phyloP scores from a whole-genome alignment of 1,140 invertebrate genomes.

The Aphelenchoides besseyi region DNA sequence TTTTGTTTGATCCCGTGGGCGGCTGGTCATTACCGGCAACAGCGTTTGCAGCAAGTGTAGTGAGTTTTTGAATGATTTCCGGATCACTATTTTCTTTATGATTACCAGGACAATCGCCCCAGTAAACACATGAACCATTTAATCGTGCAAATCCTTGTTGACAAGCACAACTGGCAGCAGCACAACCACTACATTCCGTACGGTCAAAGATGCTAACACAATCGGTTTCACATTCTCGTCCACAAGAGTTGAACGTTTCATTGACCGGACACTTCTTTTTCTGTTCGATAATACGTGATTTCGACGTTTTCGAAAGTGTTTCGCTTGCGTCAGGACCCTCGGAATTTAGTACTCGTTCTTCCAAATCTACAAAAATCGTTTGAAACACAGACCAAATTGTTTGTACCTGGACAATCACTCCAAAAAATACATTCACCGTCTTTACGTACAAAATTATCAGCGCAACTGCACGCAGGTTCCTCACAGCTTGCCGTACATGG shows the following conservation, averaged over 20 bases:
- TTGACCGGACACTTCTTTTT: slow-evolving; percentile 52
- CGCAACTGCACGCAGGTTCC: slow-evolving; percentile 57
- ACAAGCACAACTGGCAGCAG: slow-evolving; percentile 48
- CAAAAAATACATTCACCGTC: slow-evolving; percentile 57
- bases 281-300: slow-evolving; percentile 4
- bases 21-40: not conserved
- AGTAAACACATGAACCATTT: slow-evolving; percentile 57
- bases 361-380: slow-evolving; percentile 34
- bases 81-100: not conserved
- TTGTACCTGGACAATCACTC: slow-evolving; percentile 54
- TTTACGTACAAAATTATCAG: slow-evolving; percentile 57
- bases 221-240: slow-evolving; percentile 57
- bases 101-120: slow-evolving; percentile 59
- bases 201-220: slow-evolving; percentile 56
- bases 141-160: slow-evolving; percentile 53
- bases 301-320: slow-evolving; percentile 11
- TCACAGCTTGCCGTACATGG: slow-evolving; percentile 53
- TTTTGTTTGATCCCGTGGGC: not conserved
- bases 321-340: slow-evolving; percentile 16
- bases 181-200: slow-evolving; percentile 54
- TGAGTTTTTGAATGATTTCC: slow-evolving; percentile 5
- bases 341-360: slow-evolving; percentile 33
- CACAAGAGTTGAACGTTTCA: slow-evolving; percentile 61
- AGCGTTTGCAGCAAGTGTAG: not conserved
- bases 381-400: not conserved